Evolutionary conservation across 2,113 vertebrate genomes (phyloP), one percentile per base, ranked within the genome.

Genomic region (Donacobius atricapilla): DNA sequence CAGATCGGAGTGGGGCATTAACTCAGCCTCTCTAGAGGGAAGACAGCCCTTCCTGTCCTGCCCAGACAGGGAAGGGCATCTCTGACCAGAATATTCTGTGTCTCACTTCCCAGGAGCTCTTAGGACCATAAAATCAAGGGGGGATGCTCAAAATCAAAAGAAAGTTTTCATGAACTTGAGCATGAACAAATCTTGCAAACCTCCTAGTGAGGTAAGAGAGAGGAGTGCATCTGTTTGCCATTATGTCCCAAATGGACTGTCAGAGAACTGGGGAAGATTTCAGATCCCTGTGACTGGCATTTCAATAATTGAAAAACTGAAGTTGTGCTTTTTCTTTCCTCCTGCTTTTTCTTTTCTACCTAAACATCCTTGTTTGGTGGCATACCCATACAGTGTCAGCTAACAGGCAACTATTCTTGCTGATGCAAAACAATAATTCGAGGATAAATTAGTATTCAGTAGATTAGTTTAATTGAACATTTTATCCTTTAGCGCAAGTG

Each of bases 211-310:
- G 22, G 10, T 78, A 7, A 61, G 70, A 73, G 63, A 80, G 40
- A 66, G 13, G 15, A 13, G 10, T 3, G 4, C 8, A 24, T 66
- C 35, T 84, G 20, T 77, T 70, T 1, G 3, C 72, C 51, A 50
- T 35, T 68, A 0, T 4, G 15, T 66, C 37, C 33, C 39, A 50
- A 17, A 40, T 0, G 0, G 31, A 45, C 61, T 71, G 9, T 22
- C 22, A 57, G 63, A 37, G 63, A 69, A 35, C 1, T 47, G 31
- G 27, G 31, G 60, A 19, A 70, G 58, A 44, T 15, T 64, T 79
- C 58, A 83, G 17, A 33, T 80, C 30, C 20, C 31, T 44, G 2
- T 42, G 66, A 37, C 56, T 69, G 50, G 6, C 40, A 51, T 70
- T 86, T 63, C 54, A 63, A 1, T 61, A 77, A 73, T 31, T 58